Percentiles rank a stretch among this genome's conserved stretches.
phyloP scores from a whole-genome alignment of 2,113 vertebrate species.

The Hymenochirus boettgeri region DNA sequence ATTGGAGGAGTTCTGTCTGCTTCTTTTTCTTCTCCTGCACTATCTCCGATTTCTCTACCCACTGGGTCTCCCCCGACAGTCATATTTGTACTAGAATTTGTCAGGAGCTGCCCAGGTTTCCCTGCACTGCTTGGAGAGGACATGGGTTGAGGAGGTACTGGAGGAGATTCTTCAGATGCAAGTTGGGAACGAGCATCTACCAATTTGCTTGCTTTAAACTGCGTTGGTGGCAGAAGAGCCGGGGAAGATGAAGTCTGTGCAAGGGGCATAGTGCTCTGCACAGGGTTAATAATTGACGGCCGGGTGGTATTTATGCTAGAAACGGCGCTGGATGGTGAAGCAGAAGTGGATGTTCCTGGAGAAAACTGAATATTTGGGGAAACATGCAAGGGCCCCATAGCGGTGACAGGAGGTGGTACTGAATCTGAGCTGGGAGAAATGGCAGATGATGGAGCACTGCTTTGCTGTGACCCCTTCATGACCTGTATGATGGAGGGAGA shows the following conservation, averaged over 20 bases:
- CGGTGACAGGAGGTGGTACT: constrained; percentile 69
- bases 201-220: constrained; percentile 65
- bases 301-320: constrained; percentile 62
- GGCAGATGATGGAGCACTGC: constrained; percentile 62
- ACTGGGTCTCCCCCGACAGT: constrained; percentile 67
- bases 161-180: constrained; percentile 58
- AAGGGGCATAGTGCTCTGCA: constrained; percentile 67
- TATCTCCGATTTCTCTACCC: constrained; percentile 39
- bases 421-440: constrained; percentile 64
- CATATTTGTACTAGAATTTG: constrained; percentile 66
- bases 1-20: not conserved
- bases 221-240: constrained; percentile 47
- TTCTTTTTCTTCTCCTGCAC: not conserved
- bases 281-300: constrained; percentile 62
- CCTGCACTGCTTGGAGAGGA: constrained; percentile 73
- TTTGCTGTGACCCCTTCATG: constrained; percentile 82
- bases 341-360: constrained; percentile 59
- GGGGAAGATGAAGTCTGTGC: constrained; percentile 62
- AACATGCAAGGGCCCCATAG: constrained; percentile 83
- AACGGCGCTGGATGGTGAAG: constrained; percentile 57
- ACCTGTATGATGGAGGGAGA: constrained; percentile 87
- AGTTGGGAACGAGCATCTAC: constrained; percentile 59
- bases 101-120: constrained; percentile 70
- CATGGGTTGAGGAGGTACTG: constrained; percentile 61
- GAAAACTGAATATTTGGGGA: constrained; percentile 84